These are phyloP conservation scores for Anoplophora glabripennis DNA, from an alignment of 1,140 invertebrate genomes.

Conservation along the genomic window DNA sequence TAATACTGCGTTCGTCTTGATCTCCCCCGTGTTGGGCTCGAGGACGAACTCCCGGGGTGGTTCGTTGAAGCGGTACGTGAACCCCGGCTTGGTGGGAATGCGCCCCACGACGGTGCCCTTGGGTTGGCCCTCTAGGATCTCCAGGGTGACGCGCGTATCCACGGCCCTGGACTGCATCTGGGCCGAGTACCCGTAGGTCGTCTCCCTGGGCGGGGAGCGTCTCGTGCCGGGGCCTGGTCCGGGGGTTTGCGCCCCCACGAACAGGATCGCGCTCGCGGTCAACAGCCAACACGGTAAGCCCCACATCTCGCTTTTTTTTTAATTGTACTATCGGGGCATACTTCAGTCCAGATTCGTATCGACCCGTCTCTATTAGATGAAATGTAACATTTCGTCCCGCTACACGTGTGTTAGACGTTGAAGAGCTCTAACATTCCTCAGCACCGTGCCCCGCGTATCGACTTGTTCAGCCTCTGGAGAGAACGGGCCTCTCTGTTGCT, in stretches of 20 bases:
- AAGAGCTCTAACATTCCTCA: slow-evolving; percentile 47
- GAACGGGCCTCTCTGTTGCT: slow-evolving; percentile 28
- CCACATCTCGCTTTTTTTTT: slow-evolving; percentile 9
- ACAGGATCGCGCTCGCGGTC: slow-evolving; percentile 25
- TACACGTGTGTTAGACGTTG: slow-evolving; percentile 37
- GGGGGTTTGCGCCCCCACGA: slow-evolving; percentile 42
- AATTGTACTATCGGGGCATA: neutral
- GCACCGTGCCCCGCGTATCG: slow-evolving; percentile 44
- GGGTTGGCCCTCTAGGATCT: slow-evolving; percentile 79
- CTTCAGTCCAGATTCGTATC: slow-evolving; percentile 1
- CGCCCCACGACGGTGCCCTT: slow-evolving; percentile 76
- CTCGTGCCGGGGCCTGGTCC: slow-evolving; percentile 50
- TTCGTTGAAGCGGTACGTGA: slow-evolving; percentile 90
- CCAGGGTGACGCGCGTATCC: slow-evolving; percentile 79
- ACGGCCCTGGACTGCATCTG: slow-evolving; percentile 84
- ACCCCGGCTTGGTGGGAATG: slow-evolving; percentile 82
- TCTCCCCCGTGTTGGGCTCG: slow-evolving; percentile 77
- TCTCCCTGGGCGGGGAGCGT: slow-evolving; percentile 46
- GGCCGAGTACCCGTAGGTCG: slow-evolving; percentile 48
- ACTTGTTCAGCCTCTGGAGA: slow-evolving; percentile 44
- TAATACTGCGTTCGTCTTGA: slow-evolving; percentile 74
- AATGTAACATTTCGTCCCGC: slow-evolving; percentile 33
- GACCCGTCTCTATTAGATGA: neutral
- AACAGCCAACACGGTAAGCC: slow-evolving; percentile 9
- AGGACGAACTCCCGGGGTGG: slow-evolving; percentile 78